Percentiles rank a stretch among this genome's conserved stretches.
These are phyloP conservation scores for Agrotis ipsilon DNA, from an alignment of 2,888 invertebrate species.

Conservation along the genomic window DNA sequence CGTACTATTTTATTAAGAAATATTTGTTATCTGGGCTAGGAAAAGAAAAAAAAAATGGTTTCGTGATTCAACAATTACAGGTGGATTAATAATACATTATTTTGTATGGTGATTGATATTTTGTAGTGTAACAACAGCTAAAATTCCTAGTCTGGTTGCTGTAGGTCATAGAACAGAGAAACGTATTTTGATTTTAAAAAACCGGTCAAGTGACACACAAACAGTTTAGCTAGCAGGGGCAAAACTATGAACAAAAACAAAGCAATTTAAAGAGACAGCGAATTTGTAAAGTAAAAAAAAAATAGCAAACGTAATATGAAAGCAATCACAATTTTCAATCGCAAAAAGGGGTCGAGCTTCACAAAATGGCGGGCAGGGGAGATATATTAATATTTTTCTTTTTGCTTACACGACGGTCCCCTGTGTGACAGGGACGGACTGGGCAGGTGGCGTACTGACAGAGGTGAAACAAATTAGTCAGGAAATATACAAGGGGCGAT, in stretches of 20 bases:
- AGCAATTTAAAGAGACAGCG: neutral
- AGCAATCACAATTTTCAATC: conserved; percentile 61
- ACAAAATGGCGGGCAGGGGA: conserved; percentile 53
- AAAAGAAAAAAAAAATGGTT: too few relatives aligned
- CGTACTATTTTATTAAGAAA: neutral
- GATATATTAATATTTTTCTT: conserved; percentile 65
- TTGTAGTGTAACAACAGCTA: too few relatives aligned
- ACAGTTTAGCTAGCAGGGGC: too few relatives aligned
- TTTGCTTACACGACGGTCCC: conserved; percentile 56
- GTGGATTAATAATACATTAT: too few relatives aligned
- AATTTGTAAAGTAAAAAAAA: conserved; percentile 15
- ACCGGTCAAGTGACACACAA: too few relatives aligned
- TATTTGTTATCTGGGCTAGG: neutral
- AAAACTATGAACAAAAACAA: conserved; percentile 6
- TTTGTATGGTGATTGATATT: too few relatives aligned
- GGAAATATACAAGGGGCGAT: conserved; percentile 15
- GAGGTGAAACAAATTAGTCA: conserved; percentile 27
- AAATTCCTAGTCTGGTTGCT: too few relatives aligned
- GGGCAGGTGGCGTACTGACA: conserved; percentile 18
- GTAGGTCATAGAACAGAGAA: too few relatives aligned
- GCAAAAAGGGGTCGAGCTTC: conserved; percentile 53
- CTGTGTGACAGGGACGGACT: conserved; percentile 43
- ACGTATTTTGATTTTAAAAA: too few relatives aligned
- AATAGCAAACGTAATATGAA: conserved; percentile 44
- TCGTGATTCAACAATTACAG: too few relatives aligned